A percentile compares a stretch with the other conserved stretches of the same genome.
Evolutionary conservation across 2,113 vertebrate species (phyloP).

Genomic region (Scomber colias): DNA sequence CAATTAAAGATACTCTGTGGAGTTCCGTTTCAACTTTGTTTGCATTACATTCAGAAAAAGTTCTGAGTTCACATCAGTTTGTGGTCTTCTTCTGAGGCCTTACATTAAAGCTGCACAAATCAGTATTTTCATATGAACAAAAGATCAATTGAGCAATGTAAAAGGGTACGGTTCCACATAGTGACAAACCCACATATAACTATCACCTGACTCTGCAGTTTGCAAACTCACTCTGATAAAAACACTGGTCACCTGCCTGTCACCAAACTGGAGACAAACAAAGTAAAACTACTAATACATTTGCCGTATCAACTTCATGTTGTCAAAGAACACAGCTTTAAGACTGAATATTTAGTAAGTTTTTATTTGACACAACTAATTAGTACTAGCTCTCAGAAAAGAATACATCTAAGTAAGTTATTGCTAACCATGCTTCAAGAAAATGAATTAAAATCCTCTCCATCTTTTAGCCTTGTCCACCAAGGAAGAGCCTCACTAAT

Average conservation of each 20-base stretch:
- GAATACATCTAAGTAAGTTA: too few species aligned
- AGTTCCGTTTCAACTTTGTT: background rate
- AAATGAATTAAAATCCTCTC: background rate
- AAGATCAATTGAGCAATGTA: too few species aligned
- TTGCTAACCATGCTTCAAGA: too few species aligned
- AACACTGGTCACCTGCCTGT: too few species aligned
- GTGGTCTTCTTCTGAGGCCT: background rate
- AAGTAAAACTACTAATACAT: background rate
- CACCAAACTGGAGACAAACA: background rate
- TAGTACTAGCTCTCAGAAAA: too few species aligned
- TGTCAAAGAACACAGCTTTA: too few species aligned
- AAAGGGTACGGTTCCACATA: too few species aligned
- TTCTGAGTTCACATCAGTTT: background rate
- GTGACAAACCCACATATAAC: background rate
- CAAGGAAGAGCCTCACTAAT: background rate
- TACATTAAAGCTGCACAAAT: background rate
- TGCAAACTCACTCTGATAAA: background rate
- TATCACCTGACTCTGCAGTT: background rate
- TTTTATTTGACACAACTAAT: too few species aligned
- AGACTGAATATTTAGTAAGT: too few species aligned
- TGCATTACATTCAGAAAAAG: slow-evolving; percentile 1
- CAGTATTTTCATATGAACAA: background rate
- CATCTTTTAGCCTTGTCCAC: background rate
- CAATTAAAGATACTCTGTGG: slow-evolving; percentile 1
- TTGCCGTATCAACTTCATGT: too few species aligned